These are phyloP conservation scores for Hydractinia symbiolongicarpus DNA, from an alignment of 30 jellyfish, hydroid and myxozoan species.

Conservation along the genomic window DNA sequence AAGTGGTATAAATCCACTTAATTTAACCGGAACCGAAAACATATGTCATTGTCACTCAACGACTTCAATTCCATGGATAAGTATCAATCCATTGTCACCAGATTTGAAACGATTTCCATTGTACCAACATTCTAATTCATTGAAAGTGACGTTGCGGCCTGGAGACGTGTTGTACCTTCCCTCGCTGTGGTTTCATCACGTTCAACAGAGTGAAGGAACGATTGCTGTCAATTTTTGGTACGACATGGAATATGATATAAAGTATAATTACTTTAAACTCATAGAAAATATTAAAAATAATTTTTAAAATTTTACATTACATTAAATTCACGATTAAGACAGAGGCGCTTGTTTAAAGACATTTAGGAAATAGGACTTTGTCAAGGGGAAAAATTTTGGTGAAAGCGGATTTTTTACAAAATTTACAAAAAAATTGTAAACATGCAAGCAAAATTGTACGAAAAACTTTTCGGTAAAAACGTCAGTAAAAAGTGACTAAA, in stretches of 20 bases:
- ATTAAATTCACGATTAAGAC: no score
- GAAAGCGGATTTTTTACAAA: no score
- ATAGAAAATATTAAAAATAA: slow-evolving; percentile 34
- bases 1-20: no score
- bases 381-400: no score
- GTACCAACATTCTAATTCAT: slow-evolving; percentile 38
- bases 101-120: slow-evolving; percentile 38
- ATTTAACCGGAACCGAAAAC: no score
- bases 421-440: no score
- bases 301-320: neutral
- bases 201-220: slow-evolving; percentile 70
- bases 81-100: slow-evolving; percentile 71
- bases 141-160: slow-evolving; percentile 44
- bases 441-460: no score
- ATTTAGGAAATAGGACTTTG: no score
- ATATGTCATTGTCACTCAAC: neutral
- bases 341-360: no score
- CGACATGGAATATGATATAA: slow-evolving; percentile 90
- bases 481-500: no score
- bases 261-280: slow-evolving; percentile 70
- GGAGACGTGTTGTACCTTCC: slow-evolving; percentile 87
- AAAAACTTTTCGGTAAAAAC: no score
- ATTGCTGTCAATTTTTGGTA: slow-evolving; percentile 96
- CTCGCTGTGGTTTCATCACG: slow-evolving; percentile 96
- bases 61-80: slow-evolving; percentile 64